phyloP scores from a whole-genome alignment of 2,113 vertebrate genomes.

The Peromyscus leucopus region DNA sequence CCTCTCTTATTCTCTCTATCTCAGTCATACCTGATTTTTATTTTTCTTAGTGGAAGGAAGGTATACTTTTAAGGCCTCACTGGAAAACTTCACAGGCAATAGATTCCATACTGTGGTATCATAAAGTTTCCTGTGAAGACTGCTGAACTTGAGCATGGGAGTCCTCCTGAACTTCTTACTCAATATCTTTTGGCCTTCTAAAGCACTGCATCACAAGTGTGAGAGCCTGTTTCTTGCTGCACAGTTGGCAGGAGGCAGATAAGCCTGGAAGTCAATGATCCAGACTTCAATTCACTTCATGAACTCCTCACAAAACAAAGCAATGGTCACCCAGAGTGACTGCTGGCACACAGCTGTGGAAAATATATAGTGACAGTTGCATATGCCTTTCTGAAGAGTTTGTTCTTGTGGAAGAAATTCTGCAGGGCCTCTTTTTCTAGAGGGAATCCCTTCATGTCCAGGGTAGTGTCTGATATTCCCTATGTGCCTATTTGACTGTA shows the following conservation, averaged over 20 bases:
- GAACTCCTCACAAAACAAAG: constrained; percentile 6
- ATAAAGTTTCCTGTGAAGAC: neutral
- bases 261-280: neutral
- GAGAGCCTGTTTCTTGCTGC: neutral
- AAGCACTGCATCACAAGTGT: neutral
- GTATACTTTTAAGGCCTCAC: neutral
- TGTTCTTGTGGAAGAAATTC: neutral
- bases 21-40: neutral
- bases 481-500: neutral
- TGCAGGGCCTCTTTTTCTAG: neutral
- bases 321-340: neutral
- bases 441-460: neutral
- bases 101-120: neutral
- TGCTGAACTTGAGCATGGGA: neutral
- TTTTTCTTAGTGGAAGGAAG: neutral
- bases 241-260: neutral
- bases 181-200: neutral
- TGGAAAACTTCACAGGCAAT: neutral
- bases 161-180: neutral
- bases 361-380: neutral
- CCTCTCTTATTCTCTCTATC: no score
- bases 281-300: neutral
- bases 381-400: neutral
- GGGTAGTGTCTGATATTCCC: neutral
- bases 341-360: neutral